Evolutionary conservation across 2,113 vertebrate species (phyloP).

Genomic region (Zosterops lateralis): DNA sequence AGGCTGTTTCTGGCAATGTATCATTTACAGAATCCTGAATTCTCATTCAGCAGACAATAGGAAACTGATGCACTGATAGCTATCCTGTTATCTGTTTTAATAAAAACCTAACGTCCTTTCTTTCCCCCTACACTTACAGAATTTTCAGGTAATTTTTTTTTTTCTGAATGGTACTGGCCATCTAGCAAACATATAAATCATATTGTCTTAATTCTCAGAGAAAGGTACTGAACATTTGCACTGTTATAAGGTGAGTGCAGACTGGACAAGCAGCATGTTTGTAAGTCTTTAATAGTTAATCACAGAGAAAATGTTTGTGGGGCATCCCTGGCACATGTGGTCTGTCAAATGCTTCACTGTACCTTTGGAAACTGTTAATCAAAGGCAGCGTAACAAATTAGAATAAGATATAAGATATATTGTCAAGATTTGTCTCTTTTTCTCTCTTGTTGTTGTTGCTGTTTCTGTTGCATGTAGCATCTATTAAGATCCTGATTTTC

Average conservation of each 20-base stretch:
- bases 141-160: slow-evolving; percentile 29
- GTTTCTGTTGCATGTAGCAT: background rate
- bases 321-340: background rate
- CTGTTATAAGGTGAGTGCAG: background rate
- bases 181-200: background rate
- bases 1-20: slow-evolving; percentile 28
- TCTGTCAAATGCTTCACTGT: background rate
- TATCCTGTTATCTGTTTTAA: slow-evolving; percentile 70
- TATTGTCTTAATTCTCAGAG: background rate
- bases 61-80: slow-evolving; percentile 59
- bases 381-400: background rate
- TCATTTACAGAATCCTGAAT: slow-evolving; percentile 47
- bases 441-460: background rate
- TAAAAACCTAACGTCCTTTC: slow-evolving; percentile 72
- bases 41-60: slow-evolving; percentile 65
- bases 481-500: background rate
- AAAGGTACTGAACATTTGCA: background rate
- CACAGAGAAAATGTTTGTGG: background rate
- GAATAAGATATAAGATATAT: background rate
- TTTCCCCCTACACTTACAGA: slow-evolving; percentile 14
- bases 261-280: background rate
- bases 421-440: background rate
- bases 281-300: background rate
- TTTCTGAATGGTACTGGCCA: background rate
- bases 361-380: background rate